These are phyloP conservation scores for Rhabdophis nuchalis DNA, from an alignment of 2,797 vertebrate species.

Conservation along the genomic window DNA sequence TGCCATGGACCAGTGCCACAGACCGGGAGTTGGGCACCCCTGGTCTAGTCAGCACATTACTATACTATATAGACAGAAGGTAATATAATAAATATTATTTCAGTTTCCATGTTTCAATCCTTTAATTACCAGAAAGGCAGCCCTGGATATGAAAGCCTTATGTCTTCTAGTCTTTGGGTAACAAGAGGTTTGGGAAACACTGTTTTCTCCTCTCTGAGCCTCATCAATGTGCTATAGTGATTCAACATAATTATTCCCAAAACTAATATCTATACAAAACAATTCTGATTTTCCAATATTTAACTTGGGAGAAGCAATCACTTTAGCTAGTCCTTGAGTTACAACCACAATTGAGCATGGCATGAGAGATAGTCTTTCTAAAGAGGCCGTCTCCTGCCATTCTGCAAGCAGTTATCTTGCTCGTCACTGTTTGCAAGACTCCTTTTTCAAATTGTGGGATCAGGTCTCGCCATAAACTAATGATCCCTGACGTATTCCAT, in stretches of 20 bases:
- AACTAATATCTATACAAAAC: conserved; percentile 41
- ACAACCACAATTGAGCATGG: neutral
- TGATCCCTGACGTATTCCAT: neutral
- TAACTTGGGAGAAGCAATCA: neutral
- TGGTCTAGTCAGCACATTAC: neutral
- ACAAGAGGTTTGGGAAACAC: neutral
- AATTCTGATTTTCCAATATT: neutral
- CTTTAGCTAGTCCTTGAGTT: neutral
- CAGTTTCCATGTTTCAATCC: neutral
- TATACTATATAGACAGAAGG: neutral
- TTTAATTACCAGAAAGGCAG: neutral
- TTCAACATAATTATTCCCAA: conserved; percentile 63
- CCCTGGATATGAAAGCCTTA: neutral
- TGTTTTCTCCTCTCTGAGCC: neutral
- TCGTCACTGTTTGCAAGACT: neutral
- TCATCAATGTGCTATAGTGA: neutral
- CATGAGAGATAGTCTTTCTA: neutral
- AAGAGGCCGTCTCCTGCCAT: neutral
- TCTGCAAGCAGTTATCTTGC: neutral
- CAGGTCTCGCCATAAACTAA: neutral
- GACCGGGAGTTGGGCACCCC: too few species aligned
- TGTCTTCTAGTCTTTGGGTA: neutral
- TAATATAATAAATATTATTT: neutral
- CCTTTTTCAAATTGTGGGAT: neutral
- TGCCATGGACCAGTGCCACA: too few species aligned